phyloP scores from a whole-genome alignment of 2,888 invertebrate species.

The Xanthia togata region DNA sequence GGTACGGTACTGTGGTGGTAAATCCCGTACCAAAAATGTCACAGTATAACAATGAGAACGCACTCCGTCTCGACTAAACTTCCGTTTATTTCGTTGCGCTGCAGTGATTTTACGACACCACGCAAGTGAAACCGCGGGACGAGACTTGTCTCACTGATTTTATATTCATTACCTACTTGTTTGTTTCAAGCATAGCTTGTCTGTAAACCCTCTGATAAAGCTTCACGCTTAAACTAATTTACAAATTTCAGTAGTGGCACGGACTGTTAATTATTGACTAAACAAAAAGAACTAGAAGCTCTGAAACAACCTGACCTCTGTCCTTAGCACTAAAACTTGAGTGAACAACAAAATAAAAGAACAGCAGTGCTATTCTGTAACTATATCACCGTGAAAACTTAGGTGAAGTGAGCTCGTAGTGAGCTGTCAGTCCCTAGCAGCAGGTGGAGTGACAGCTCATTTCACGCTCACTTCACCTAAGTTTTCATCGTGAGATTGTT shows the following conservation, averaged over 20 bases:
- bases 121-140: conserved; percentile 6
- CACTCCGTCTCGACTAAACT: conserved; percentile 18
- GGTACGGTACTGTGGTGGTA: neutral
- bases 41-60: conserved; percentile 27
- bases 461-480: too few relatives aligned
- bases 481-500: too few relatives aligned
- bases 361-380: too few relatives aligned
- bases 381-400: too few relatives aligned
- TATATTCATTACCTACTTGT: conserved; percentile 16
- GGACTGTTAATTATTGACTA: neutral
- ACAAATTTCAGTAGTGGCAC: neutral
- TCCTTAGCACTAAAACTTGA: neutral
- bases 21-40: neutral
- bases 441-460: too few relatives aligned
- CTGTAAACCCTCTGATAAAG: neutral
- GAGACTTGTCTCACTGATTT: conserved; percentile 14
- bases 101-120: conserved; percentile 38
- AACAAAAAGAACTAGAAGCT: neutral
- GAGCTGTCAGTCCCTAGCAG: too few relatives aligned
- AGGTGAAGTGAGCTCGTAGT: too few relatives aligned
- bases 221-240: neutral
- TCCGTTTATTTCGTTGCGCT: conserved; percentile 17
- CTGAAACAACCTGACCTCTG: neutral
- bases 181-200: neutral
- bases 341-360: neutral